These are phyloP conservation scores for Heliconius eleuchia DNA, from an alignment of 1,140 invertebrate genomes.

Conservation along the genomic window DNA sequence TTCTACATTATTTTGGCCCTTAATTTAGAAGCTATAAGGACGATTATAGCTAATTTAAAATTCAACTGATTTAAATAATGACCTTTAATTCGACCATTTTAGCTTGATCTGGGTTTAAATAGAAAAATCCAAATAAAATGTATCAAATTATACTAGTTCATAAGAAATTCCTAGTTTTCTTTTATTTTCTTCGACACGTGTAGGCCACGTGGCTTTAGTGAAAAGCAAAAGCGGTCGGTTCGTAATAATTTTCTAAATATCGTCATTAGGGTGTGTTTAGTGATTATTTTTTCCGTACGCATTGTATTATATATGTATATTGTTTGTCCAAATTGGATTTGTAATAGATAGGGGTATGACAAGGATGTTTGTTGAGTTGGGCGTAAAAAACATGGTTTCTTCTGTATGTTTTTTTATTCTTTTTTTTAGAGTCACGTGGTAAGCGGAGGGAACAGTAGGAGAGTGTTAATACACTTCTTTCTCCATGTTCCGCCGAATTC, in stretches of 20 bases:
- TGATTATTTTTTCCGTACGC: conserved; percentile 55
- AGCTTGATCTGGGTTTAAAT: conserved; percentile 4
- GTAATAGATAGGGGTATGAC: conserved; percentile 66
- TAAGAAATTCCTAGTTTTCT: conserved; percentile 24
- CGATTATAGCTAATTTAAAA: conserved; percentile 50
- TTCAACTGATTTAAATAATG: conserved; percentile 72
- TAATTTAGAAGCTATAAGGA: conserved; percentile 40
- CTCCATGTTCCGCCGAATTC: no score
- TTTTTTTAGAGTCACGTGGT: no score
- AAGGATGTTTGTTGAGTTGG: conserved; percentile 28
- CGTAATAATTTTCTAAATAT: conserved; percentile 73
- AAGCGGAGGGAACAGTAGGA: no score
- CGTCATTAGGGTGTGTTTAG: conserved; percentile 67
- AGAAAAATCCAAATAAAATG: background rate
- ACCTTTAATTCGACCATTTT: conserved; percentile 53
- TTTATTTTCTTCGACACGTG: conserved; percentile 54
- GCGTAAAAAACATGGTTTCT: background rate
- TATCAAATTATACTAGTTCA: conserved; percentile 47
- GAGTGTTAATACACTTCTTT: no score
- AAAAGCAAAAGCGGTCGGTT: conserved; percentile 69
- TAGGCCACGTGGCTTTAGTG: conserved; percentile 59
- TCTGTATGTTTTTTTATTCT: no score
- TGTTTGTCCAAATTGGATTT: conserved; percentile 65
- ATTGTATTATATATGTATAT: conserved; percentile 22
- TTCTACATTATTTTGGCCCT: conserved; percentile 33